Conservation (phyloP, 2,797 vertebrate species). For the Takifugu ocellatus region DNA sequence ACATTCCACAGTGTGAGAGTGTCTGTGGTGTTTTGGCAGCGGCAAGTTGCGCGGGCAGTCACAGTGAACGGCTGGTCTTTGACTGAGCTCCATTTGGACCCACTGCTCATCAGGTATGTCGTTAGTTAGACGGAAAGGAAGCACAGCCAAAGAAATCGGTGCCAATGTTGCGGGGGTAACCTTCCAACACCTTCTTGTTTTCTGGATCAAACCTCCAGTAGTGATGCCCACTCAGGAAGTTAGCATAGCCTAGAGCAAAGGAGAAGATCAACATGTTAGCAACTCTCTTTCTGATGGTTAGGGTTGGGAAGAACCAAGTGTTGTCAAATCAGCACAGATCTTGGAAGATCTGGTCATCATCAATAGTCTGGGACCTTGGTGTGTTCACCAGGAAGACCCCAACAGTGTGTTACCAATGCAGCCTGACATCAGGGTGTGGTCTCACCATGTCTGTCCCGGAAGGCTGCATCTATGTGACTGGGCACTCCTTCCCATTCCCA, state of each 20-base stretch:
- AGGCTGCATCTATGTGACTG: constrained; percentile 45
- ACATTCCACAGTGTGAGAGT: no score
- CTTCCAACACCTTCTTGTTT: constrained; percentile 76
- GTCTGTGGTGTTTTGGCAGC: no score
- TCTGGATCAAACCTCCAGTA: constrained; percentile 88
- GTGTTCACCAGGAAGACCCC: neutral
- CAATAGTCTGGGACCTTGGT: neutral
- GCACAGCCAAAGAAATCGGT: constrained; percentile 70
- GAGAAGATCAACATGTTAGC: neutral
- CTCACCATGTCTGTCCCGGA: constrained; percentile 53
- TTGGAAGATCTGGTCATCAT: no score
- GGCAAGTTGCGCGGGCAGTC: no score
- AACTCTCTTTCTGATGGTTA: neutral
- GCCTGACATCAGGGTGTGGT: neutral
- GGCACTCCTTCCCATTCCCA: constrained; percentile 46
- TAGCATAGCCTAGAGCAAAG: constrained; percentile 40
- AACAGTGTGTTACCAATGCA: neutral
- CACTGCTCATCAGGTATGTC: no score
- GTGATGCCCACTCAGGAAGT: constrained; percentile 73
- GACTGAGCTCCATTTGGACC: no score
- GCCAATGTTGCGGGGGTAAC: constrained; percentile 82
- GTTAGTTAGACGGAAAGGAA: neutral
- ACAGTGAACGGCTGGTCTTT: no score
- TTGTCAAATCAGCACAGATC: no score
- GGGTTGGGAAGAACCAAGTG: no score